Percentiles rank a stretch among this genome's conserved stretches.
Conservation (phyloP, 35 echinoderm and acorn worm species). For the Ophioderma brevispina region DNA sequence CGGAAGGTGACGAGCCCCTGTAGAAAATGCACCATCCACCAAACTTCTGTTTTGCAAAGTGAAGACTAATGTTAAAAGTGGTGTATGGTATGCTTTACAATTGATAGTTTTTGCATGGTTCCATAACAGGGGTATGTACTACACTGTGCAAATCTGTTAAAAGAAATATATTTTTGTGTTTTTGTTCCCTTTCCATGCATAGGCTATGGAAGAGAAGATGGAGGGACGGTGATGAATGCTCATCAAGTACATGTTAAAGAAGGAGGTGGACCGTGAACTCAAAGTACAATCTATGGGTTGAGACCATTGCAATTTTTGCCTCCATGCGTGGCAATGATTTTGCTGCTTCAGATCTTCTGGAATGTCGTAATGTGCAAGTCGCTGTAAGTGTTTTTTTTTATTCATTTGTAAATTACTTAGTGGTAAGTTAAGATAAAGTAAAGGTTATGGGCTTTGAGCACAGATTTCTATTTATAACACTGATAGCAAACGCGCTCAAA, state of each 20-base stretch:
- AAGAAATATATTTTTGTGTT: too few relatives aligned
- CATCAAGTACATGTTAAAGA: slow-evolving; percentile 68
- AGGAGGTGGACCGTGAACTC: slow-evolving; percentile 76
- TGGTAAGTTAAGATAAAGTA: neutral
- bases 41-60: too few relatives aligned
- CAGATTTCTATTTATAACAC: neutral
- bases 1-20: too few relatives aligned
- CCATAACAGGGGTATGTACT: too few relatives aligned
- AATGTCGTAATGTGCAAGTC: slow-evolving; percentile 48
- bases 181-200: too few relatives aligned
- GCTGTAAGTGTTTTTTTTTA: slow-evolving; percentile 57
- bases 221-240: slow-evolving; percentile 33
- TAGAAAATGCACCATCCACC: too few relatives aligned
- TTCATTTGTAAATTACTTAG: too few relatives aligned
- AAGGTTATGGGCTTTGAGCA: neutral
- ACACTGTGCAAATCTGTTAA: too few relatives aligned
- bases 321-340: slow-evolving; percentile 94
- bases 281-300: slow-evolving; percentile 84
- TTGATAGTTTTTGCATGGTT: too few relatives aligned
- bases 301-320: slow-evolving; percentile 90
- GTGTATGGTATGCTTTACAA: too few relatives aligned
- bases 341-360: slow-evolving; percentile 66
- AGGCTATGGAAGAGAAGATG: slow-evolving; percentile 17
- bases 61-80: too few relatives aligned
- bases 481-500: too few relatives aligned